Base-by-base conservation (phyloP, 1,140 invertebrate genomes). In the Ostrea denselamellosa region DNA sequence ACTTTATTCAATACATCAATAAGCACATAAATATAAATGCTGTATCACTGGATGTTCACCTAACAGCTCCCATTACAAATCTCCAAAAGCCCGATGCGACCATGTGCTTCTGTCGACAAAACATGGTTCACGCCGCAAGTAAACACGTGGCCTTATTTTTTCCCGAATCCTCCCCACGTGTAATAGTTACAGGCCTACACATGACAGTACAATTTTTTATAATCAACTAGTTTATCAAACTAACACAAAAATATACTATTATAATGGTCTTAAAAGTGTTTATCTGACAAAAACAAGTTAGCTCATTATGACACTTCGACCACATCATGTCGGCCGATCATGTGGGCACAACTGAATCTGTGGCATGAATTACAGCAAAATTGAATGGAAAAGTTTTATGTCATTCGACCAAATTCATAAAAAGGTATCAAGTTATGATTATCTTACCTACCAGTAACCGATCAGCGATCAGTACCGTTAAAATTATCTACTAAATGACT, bases 241-340 rank as follows among this genome's bases (percentile, higher is more conserved):
- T 77, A 25, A 77, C 68, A 77, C 2, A 77, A 28, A 12, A 44
- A 28, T 3, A 28, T 77, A 14, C 68, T 34, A 25, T 77, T 25
- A 77, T 25, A 77, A 14, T 77, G 10, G 9, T 14, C 68, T 28
- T 17, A 77, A 77, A 77, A 25, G 28, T 34, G 68, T 77, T 14
- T 77, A 77, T 17, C n/a, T 77, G 28, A 77, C 68, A 77, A 77
- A 25, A 77, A 77, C 68, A 77, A 77, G 68, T 12, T 17, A 34
- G 9, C 68, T 77, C 68, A 77, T 77, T 77, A 77, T 77, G 68
- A 77, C 68, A 77, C 68, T 77, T 77, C 68, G 68, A 77, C 25
- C 25, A 8, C 28, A 77, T 77, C 68, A 77, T 77, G 68, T 77
- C 68, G 68, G 68, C 68, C 68, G 68, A 62, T 62, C 56, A 62